Evolutionary conservation across 2,113 vertebrate genomes (phyloP).

Genomic region (Pongo abelii): DNA sequence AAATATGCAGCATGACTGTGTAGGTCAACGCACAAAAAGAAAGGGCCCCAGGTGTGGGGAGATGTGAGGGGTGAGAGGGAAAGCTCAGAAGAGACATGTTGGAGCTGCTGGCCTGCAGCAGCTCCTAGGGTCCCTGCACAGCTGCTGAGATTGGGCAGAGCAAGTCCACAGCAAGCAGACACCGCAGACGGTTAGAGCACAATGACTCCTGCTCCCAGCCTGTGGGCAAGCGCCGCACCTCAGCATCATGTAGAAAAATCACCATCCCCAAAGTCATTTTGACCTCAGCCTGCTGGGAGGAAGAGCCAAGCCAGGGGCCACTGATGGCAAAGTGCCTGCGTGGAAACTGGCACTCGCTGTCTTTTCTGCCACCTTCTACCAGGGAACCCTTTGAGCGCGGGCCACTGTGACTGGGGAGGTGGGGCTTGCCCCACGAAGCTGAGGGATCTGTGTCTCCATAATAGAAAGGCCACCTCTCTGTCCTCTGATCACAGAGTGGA

Average conservation of each 20-base stretch:
- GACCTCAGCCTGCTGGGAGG: accelerated
- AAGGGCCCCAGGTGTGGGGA: not conserved
- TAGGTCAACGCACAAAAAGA: not conserved
- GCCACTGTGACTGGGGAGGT: not conserved
- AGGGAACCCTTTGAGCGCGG: not conserved
- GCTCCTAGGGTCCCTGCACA: too few relatives aligned
- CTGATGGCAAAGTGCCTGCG: accelerated
- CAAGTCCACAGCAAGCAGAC: not conserved
- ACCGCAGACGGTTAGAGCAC: accelerated
- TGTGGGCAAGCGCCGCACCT: accelerated
- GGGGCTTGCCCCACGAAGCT: accelerated
- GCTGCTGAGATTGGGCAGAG: not conserved
- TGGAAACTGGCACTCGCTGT: accelerated
- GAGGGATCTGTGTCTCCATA: accelerated
- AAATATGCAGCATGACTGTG: not conserved
- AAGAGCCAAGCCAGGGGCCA: not conserved
- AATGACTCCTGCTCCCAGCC: not conserved
- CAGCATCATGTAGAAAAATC: accelerated
- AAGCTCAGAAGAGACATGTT: not conserved
- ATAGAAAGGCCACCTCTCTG: accelerated
- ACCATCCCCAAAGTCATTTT: accelerated
- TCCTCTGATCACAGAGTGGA: accelerated
- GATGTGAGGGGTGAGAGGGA: not conserved
- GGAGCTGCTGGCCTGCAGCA: not conserved
- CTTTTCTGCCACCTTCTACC: accelerated